Base-by-base conservation (phyloP, 2,888 invertebrate genomes). In the Cacoxenus indagator region DNA sequence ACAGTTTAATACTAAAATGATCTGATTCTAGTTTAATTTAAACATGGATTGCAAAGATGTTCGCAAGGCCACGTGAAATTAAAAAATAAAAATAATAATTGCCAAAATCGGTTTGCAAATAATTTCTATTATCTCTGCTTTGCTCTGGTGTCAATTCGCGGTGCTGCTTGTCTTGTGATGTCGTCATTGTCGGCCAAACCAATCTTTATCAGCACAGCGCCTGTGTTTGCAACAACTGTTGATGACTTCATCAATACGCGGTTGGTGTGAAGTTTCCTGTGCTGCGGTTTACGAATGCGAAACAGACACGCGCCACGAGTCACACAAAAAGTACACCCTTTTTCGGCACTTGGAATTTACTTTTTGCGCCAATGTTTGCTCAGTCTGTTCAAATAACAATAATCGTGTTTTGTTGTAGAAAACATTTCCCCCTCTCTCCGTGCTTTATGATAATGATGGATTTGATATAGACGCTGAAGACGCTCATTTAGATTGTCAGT, bases 311-410 rank as follows among this genome's bases (percentile, higher is more conserved):
- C 57, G 57, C 57, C 17, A 17, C 26, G 1, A 4, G 19, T n/a
- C 48, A 48, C n/a, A 48, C 48, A 48, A 46, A 64, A 62, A 29
- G 66, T 65, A 51, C 67, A 70, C 67, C 31, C 29, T 6, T 5
- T 19, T 29, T 46, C 11, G 31, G 26, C 27, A 31, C 19, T 26
- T 48, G 68, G 54, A 26, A 54, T 8, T 19, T 61, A 43, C 43
- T 17, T 61, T 4, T 22, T 37, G 8, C 27, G 67, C 57, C 68
- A 80, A 81, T 80, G 81, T 80, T 80, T 81, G 72, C 65, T 55
- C 75, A 80, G 81, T 72, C 72, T 81, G 79, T 74, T 73, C 73
- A 73, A 79, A 78, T 70, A 78, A 70, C n/a, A 61, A 1, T 19
- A 17, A 51, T 9, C 22, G 11, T 22, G 8, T n/a, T 22, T 48